Conservation (phyloP, 1,140 invertebrate genomes). For the Dreissena rostriformis region DNA sequence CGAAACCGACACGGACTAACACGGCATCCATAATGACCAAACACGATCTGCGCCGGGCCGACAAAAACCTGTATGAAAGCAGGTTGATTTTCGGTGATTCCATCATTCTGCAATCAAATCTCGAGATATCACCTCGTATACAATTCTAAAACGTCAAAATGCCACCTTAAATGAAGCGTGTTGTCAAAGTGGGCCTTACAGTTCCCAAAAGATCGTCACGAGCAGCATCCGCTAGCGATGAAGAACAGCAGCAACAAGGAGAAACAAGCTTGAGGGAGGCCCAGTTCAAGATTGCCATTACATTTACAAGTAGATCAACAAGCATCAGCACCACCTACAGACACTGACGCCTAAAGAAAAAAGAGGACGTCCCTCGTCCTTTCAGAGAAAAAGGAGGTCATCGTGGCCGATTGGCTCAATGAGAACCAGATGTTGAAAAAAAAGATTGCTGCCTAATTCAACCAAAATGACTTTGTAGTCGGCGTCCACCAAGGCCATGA, state of each 20-base stretch:
- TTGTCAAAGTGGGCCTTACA: constrained; percentile 7
- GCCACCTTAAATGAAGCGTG: background rate
- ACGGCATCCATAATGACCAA: no score
- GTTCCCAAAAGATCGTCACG: constrained; percentile 6
- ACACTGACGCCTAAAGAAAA: no score
- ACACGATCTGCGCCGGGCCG: no score
- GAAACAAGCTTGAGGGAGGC: background rate
- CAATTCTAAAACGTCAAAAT: no score
- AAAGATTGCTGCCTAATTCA: background rate
- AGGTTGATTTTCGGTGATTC: no score
- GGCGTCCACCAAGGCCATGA: no score
- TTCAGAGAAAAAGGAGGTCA: background rate
- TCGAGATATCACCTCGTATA: no score
- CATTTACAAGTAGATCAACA: background rate
- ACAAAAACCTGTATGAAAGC: no score
- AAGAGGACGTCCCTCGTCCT: background rate
- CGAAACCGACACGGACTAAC: no score
- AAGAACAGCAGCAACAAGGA: background rate
- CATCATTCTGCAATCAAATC: no score
- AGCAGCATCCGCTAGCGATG: constrained; percentile 7
- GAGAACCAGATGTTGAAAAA: constrained; percentile 2
- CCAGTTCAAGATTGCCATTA: background rate
- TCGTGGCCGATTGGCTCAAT: background rate
- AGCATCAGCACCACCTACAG: background rate
- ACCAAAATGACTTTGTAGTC: no score